phyloP scores from a whole-genome alignment of 2,888 invertebrate genomes.

The Cabera pusaria region DNA sequence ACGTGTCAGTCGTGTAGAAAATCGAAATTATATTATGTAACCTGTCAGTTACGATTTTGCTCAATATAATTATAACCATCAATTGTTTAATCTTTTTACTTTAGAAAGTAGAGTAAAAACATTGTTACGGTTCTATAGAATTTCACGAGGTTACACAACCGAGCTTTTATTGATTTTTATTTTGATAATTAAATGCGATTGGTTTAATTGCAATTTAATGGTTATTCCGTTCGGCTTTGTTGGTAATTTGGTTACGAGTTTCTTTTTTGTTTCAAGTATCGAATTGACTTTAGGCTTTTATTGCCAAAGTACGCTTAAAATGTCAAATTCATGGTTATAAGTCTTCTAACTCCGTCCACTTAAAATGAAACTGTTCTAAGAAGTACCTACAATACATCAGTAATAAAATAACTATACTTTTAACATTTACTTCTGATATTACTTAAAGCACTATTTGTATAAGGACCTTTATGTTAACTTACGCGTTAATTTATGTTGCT shows the following conservation, averaged over 20 bases:
- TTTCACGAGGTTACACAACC: conserved; percentile 38
- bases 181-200: conserved; percentile 20
- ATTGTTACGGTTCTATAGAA: conserved; percentile 41
- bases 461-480: too few species aligned
- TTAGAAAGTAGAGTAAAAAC: conserved; percentile 60
- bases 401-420: too few species aligned
- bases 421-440: too few species aligned
- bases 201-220: conserved; percentile 16
- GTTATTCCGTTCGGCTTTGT: conserved; percentile 7
- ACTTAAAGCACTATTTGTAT: too few species aligned
- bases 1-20: conserved; percentile 29
- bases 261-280: conserved; percentile 8
- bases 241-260: conserved; percentile 4
- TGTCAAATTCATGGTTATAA: too few species aligned
- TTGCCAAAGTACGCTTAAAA: too few species aligned
- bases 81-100: conserved; percentile 15
- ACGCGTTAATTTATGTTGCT: too few species aligned
- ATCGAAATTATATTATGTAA: conserved; percentile 55
- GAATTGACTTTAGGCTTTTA: too few species aligned
- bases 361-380: too few species aligned
- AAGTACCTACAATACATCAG: too few species aligned
- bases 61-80: conserved; percentile 5
- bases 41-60: conserved; percentile 37
- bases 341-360: too few species aligned
- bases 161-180: conserved; percentile 29